Conservation (phyloP, 2,797 vertebrate species). For the Eospalax fontanierii region DNA sequence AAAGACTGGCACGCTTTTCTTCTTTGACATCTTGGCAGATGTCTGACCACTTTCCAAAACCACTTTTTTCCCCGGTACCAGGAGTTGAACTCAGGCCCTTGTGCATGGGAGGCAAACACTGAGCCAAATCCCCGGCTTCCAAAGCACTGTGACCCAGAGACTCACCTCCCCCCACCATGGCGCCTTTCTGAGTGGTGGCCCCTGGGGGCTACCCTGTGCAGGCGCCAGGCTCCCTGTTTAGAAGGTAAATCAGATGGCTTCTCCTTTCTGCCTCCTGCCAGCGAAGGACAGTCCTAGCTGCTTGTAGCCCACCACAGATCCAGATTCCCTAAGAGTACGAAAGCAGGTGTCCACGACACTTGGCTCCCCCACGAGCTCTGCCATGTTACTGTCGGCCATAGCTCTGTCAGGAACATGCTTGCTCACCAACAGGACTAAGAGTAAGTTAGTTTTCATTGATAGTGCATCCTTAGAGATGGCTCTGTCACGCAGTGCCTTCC, state of each 20-base stretch:
- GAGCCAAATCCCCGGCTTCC: neutral
- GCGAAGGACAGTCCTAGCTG: conserved; percentile 72
- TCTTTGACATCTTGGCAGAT: rapidly evolving
- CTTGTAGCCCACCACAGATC: conserved; percentile 76
- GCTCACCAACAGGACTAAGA: conserved; percentile 79
- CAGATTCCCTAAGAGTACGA: conserved; percentile 76
- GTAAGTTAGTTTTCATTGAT: conserved; percentile 84
- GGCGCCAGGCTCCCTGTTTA: conserved; percentile 46
- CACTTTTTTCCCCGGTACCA: neutral
- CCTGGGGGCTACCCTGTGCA: conserved; percentile 46
- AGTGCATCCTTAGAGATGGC: conserved; percentile 60
- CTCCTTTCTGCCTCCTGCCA: neutral
- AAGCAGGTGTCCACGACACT: conserved; percentile 75
- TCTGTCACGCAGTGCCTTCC: conserved; percentile 87
- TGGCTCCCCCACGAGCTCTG: conserved; percentile 71
- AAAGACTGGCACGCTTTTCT: neutral
- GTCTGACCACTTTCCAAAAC: neutral
- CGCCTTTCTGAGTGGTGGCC: conserved; percentile 7
- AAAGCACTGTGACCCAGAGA: neutral
- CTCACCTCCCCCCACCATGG: conserved; percentile 4
- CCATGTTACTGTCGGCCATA: conserved; percentile 70
- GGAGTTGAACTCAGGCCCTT: neutral
- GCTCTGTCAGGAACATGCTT: conserved; percentile 61
- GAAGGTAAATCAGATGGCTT: conserved; percentile 36
- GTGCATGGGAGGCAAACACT: neutral